Base-by-base conservation (phyloP, 2,888 invertebrate species). In the Perdita meconis region DNA sequence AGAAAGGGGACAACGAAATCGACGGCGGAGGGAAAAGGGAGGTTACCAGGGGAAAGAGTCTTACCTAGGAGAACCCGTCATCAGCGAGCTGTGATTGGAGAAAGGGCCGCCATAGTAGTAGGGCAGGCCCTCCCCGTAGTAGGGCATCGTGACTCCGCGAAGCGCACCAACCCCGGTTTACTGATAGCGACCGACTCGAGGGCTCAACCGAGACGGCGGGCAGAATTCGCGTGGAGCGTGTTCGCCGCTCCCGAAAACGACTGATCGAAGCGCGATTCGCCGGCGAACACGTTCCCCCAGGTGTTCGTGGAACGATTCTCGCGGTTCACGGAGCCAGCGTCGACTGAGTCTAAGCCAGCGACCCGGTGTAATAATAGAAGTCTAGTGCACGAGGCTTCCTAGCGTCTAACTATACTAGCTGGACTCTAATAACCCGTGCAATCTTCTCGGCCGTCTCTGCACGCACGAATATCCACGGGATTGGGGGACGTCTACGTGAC, bases 291-390 rank as follows among this genome's bases (percentile, higher is more conserved):
- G 70, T 72, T 67, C 76, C 70, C 78, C 88, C 90, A 90, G 90
- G 89, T 90, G 88, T 90, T 86, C 88, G 87, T 72, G 85, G 56
- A 87, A 79, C 47, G 87, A 91, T 92, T 91, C 91, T 91, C 90
- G 90, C 91, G 90, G 88, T 90, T 92, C 90, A 92, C 89, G 90
- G 90, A 91, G 91, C 92, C 90, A 91, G 90, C 89, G 91, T 89
- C 90, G 90, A 92, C 92, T 92, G 92, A 90, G 89, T 90, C 88
- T 89, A 90, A 91, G 90, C 90, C 91, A 91, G 90, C 91, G 91
- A 90, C 88, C 88, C 87, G 84, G 88, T 83, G 87, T 91, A 91
- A 91, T 91, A 91, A 91, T 91, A 91, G 91, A 91, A 90, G 89
- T 87, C 90, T 90, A 89, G 91, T 90, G 88, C 90, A 90, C 87